These are phyloP conservation scores for Caranx melampygus DNA, from an alignment of 2,113 vertebrate genomes.

Conservation along the genomic window DNA sequence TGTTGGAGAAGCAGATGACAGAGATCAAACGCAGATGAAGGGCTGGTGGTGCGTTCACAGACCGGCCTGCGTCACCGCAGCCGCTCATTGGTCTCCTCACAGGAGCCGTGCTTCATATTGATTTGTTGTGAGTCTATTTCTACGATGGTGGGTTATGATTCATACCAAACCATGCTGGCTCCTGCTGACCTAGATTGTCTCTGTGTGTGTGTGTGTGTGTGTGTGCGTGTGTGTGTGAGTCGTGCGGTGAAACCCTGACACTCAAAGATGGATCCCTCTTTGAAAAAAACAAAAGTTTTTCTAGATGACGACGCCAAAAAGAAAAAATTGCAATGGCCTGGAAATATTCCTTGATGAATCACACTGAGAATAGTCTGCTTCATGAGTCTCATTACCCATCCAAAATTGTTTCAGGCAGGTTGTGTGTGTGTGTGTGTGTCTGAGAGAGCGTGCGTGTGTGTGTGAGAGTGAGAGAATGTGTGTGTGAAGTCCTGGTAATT, in stretches of 20 bases:
- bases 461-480: not conserved
- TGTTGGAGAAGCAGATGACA: constrained; percentile 11
- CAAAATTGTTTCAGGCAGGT: constrained; percentile 56
- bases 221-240: constrained; percentile 21
- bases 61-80: constrained; percentile 17
- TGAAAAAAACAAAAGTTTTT: constrained; percentile 10
- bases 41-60: not conserved
- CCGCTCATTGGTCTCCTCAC: not conserved
- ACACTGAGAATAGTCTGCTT: constrained; percentile 35
- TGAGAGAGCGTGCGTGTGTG: not conserved
- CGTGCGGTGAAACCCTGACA: not conserved
- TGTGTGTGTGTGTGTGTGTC: not conserved
- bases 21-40: constrained; percentile 13
- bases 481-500: constrained; percentile 53
- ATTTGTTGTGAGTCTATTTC: constrained; percentile 43
- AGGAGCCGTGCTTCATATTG: constrained; percentile 23
- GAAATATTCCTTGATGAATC: constrained; percentile 58
- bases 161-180: constrained; percentile 41
- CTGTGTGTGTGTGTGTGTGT: constrained; percentile 4
- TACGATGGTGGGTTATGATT: constrained; percentile 53
- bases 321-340: constrained; percentile 11
- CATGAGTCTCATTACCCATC: constrained; percentile 60
- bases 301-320: not conserved
- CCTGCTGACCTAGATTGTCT: constrained; percentile 62
- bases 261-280: not conserved